A percentile compares a stretch with the other conserved stretches of the same genome.
phyloP scores from a whole-genome alignment of 2,888 invertebrate genomes.

The Tholera decimalis region DNA sequence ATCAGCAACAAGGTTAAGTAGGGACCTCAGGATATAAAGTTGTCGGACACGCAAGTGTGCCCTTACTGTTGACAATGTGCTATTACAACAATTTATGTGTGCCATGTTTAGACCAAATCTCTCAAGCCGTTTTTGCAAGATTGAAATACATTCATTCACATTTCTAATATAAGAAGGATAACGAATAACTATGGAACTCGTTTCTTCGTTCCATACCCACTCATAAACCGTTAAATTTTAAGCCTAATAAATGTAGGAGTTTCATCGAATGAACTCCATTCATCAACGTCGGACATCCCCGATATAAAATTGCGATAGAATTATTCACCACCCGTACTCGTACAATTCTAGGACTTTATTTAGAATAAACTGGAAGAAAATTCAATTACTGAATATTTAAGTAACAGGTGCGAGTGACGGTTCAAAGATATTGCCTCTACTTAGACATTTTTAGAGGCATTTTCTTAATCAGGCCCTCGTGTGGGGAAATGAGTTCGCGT shows the following conservation, averaged over 20 bases:
- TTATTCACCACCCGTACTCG: constrained; percentile 33
- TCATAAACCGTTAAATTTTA: constrained; percentile 37
- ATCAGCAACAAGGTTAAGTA: too few species aligned
- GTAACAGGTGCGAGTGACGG: constrained; percentile 65
- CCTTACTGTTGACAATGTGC: too few species aligned
- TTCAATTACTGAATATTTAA: constrained; percentile 64
- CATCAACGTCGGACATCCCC: constrained; percentile 52
- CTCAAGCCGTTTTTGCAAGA: too few species aligned
- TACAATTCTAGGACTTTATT: constrained; percentile 52
- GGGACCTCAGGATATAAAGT: too few species aligned
- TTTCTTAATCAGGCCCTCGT: constrained; percentile 64
- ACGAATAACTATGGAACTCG: background rate
- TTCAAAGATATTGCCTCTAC: constrained; percentile 52
- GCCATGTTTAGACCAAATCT: too few species aligned
- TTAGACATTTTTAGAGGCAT: constrained; percentile 60
- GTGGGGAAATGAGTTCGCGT: constrained; percentile 60
- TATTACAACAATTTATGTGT: too few species aligned
- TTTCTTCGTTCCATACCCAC: background rate
- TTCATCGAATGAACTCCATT: constrained; percentile 51
- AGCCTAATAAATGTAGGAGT: constrained; percentile 51
- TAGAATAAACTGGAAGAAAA: constrained; percentile 53
- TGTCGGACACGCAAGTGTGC: too few species aligned
- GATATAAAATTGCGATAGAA: constrained; percentile 57
- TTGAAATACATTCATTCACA: too few species aligned
- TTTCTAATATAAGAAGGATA: constrained; percentile 12